Evolutionary conservation across 1,140 invertebrate genomes (phyloP), one percentile per base, ranked within the genome.

Genomic region (Melipona quadrifasciata): DNA sequence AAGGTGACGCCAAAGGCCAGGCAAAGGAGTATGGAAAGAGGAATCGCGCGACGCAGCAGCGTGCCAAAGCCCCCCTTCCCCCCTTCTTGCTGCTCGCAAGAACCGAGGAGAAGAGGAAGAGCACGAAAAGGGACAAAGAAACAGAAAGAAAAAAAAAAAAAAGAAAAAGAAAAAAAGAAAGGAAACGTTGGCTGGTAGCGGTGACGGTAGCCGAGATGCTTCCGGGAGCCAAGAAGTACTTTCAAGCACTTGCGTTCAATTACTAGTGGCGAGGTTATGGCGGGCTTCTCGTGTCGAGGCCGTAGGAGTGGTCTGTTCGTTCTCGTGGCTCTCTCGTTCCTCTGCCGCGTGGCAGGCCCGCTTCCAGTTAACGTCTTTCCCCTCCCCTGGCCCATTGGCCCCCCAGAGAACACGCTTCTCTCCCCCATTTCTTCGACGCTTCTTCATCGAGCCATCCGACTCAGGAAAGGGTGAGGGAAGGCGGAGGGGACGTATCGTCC

Each of bases 161-260:
- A 51, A 85, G 78, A 76, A 72, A 51, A 80, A 76, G 58, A 72
- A 79, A 58, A 71, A 58, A 86, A 80, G 72, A 72, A 80, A 75
- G 74, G 57, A 80, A 76, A 39, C 51, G 31, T 31, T 31, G 31
- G 31, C 39, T 78, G 65, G 77, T 82, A 75, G 81, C 75, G 53
- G 53, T 78, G 76, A 76, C 74, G 70, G 77, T 82, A 79, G 81
- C 75, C 64, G 82, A 86, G 89, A 89, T 85, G 87, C 81, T 92
- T 91, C 88, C 88, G 83, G 91, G 90, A 91, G 87, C 87, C 87
- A 89, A 91, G 89, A 91, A 92, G 91, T 92, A 92, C 91, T 92
- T 92, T 92, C 90, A 92, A 92, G 91, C 91, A 92, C 91, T 92
- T 92, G 90, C 91, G 90, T 92, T 92, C 91, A 91, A 92, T 92